These are phyloP conservation scores for Grapholita molesta DNA, from an alignment of 1,140 invertebrate genomes.

Conservation along the genomic window DNA sequence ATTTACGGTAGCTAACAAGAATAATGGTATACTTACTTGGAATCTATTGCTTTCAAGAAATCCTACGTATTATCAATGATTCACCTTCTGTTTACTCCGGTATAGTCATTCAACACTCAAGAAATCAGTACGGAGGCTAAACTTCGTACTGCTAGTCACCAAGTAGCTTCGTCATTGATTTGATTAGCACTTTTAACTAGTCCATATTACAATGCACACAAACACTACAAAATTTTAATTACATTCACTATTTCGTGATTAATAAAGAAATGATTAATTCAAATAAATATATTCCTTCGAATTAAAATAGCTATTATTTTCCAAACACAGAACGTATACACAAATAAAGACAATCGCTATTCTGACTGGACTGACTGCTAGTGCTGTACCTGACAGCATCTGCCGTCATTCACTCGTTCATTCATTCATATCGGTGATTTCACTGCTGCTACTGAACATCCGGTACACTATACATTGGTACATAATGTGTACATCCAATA, in stretches of 20 bases:
- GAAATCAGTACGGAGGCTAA: not conserved
- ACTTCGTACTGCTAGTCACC: not conserved
- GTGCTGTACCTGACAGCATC: not conserved
- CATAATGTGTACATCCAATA: not conserved
- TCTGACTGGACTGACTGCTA: not conserved
- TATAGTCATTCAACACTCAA: constrained; percentile 16
- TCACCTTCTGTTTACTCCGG: constrained; percentile 4
- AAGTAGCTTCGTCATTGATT: constrained; percentile 13
- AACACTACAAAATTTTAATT: not conserved
- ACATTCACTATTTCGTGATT: not conserved
- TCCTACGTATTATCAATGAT: constrained; percentile 2
- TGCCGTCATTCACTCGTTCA: not conserved
- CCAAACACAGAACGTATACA: not conserved
- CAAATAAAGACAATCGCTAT: not conserved
- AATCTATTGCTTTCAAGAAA: not conserved
- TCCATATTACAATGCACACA: not conserved
- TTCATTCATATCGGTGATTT: not conserved
- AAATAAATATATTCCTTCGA: not conserved
- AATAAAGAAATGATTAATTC: not conserved
- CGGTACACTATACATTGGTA: not conserved
- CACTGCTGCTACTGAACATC: not conserved
- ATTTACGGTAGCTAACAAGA: not conserved
- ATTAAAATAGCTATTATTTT: not conserved
- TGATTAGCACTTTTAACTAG: not conserved
- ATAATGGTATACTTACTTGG: not conserved